Evolutionary conservation across 2,888 invertebrate species (phyloP).

Genomic region (Xestia ashworthii): DNA sequence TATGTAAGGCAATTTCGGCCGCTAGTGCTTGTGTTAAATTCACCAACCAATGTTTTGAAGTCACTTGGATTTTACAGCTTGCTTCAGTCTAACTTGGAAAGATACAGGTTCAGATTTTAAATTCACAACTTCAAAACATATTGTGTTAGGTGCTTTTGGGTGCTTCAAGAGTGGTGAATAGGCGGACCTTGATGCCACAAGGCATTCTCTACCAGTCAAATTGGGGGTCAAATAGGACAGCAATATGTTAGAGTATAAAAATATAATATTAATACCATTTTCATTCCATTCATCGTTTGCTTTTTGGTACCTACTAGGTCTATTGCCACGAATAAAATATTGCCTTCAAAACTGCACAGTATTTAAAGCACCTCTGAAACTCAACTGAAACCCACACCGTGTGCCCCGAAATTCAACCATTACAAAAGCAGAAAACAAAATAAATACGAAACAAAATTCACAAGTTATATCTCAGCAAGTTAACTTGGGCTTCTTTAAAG

Average conservation of each 20-base stretch:
- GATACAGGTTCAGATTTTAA: background rate
- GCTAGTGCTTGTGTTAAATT: background rate
- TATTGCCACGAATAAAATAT: too few relatives aligned
- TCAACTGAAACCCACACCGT: constrained; percentile 27
- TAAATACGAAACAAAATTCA: constrained; percentile 53
- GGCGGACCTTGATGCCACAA: too few relatives aligned
- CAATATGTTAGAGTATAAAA: too few relatives aligned
- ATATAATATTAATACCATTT: too few relatives aligned
- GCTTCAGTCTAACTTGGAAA: background rate
- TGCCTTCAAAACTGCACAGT: constrained; percentile 2
- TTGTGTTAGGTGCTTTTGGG: too few relatives aligned
- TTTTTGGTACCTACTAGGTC: background rate
- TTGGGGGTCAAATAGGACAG: too few relatives aligned
- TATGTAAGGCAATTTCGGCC: background rate
- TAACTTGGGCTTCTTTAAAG: constrained; percentile 56
- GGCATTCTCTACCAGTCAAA: too few relatives aligned
- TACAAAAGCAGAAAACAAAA: constrained; percentile 54
- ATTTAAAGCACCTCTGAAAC: background rate
- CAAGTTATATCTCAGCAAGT: constrained; percentile 57
- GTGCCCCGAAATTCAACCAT: constrained; percentile 38
- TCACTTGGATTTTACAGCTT: background rate
- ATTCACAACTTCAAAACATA: background rate
- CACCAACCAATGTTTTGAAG: background rate
- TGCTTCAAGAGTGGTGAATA: too few relatives aligned
- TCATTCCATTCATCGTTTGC: background rate